Base-by-base conservation (phyloP, 2,797 vertebrate genomes). In the Cynodonichthys magdalenae region DNA sequence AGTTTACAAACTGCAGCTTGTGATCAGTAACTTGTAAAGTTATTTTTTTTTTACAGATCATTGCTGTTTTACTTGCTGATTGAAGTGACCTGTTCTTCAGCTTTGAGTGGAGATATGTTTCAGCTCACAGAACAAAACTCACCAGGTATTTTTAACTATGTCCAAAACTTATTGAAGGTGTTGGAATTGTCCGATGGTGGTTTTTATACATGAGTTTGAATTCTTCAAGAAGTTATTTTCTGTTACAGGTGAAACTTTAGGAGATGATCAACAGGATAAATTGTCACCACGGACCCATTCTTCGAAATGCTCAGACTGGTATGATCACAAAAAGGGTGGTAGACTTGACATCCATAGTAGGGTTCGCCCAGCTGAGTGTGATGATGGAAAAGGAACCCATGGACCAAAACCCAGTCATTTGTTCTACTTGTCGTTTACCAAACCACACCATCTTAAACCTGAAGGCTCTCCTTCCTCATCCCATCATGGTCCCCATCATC, bases 41-140 rank as follows among this genome's bases (percentile, higher is more conserved):
- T 24, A 24, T 6, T 3, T 41, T 45, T 11, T 6, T 3, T 41
- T 45, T 11, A n/a, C 55, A 66, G 55, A 28, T 17, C 59, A 17
- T 47, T 29, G 50, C 36, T 67, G n/a, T 31, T 53, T 5, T 58
- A 15, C 42, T 41, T 46, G 29, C 18, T 67, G 44, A 46, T 20
- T 28, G 45, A 29, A 4, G 15, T 55, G 15, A 27, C 5, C 5
- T 64, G 6, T 31, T 39, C 52, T 7, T 48, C 44, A 39, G 31
- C 6, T 17, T 6, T 9, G 9, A 20, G 15, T 1, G 8, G 29
- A 24, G 34, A 19, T 15, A 39, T 2, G 36, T 39, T 39, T 39
- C 36, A 39, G 36, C 36, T 39, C 7, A 1, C 7, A 36, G 34
- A 36, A 36, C 34, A 39, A 39, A 11, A 39, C 36, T 1, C 10